Evolutionary conservation across 2,888 invertebrate species (phyloP).

Genomic region (Ennomos fuscantarius): DNA sequence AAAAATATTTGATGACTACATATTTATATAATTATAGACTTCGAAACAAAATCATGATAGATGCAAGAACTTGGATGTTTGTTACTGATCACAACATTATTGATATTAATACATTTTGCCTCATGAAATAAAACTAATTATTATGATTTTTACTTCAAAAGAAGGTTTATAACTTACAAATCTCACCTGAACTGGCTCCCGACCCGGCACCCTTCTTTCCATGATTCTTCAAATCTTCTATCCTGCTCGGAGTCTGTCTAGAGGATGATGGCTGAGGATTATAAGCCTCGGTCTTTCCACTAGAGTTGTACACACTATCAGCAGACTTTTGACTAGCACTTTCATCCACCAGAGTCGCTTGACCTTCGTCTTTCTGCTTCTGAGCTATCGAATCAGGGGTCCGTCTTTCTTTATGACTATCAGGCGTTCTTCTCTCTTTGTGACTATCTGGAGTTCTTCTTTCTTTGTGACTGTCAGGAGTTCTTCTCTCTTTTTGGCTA

Average conservation of each 20-base stretch:
- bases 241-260: constrained; percentile 75
- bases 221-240: constrained; percentile 78
- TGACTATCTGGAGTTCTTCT: constrained; percentile 64
- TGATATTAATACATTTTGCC: too few relatives aligned
- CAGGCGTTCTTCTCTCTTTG: constrained; percentile 63
- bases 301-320: constrained; percentile 86
- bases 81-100: too few relatives aligned
- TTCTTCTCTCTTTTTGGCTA: constrained; percentile 57
- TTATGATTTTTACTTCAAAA: neutral
- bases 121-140: too few relatives aligned
- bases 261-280: constrained; percentile 80
- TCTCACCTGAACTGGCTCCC: constrained; percentile 85
- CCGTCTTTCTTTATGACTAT: constrained; percentile 61
- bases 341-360: constrained; percentile 62
- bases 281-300: constrained; percentile 70
- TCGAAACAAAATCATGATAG: too few relatives aligned
- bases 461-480: constrained; percentile 68
- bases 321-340: constrained; percentile 78
- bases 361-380: constrained; percentile 64
- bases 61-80: too few relatives aligned
- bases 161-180: constrained; percentile 18
- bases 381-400: constrained; percentile 70
- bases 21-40: too few relatives aligned
- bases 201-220: constrained; percentile 83
- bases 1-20: too few relatives aligned